Conservation (phyloP, 2,888 invertebrate genomes). For the Ormyrus nitidulus region DNA sequence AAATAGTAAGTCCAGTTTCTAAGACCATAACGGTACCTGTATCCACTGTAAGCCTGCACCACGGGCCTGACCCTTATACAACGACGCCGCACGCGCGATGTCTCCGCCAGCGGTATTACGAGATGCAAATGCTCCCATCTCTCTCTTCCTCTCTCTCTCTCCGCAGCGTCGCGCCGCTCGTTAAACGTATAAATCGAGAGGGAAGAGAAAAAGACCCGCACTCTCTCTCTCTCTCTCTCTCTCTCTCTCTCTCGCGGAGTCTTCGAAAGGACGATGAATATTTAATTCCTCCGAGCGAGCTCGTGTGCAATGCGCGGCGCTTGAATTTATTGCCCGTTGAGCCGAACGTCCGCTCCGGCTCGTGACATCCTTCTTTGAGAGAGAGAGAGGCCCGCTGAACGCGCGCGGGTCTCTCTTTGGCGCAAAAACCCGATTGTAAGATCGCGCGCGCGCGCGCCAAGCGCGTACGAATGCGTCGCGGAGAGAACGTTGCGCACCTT, state of each 20-base stretch:
- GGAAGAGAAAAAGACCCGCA: not conserved
- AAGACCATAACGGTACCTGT: conserved; percentile 5
- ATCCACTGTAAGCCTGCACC: not conserved
- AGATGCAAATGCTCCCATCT: conserved; percentile 35
- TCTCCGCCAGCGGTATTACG: conserved; percentile 30
- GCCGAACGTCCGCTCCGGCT: conserved; percentile 7
- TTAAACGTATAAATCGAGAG: conserved; percentile 48
- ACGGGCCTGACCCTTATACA: conserved; percentile 21
- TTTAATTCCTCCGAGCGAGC: conserved; percentile 50
- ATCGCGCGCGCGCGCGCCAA: too few species aligned
- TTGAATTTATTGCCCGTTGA: conserved; percentile 22
- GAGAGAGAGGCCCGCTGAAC: too few species aligned
- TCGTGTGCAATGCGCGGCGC: conserved; percentile 5
- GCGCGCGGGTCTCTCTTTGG: too few species aligned
- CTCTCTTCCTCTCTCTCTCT: not conserved
- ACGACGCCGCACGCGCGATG: not conserved
- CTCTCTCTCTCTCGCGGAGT: not conserved
- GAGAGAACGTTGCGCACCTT: too few species aligned
- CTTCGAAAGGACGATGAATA: conserved; percentile 54
- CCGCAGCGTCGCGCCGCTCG: conserved; percentile 12
- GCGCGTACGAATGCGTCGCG: too few species aligned
- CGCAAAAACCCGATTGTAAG: too few species aligned
- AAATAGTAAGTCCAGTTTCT: conserved; percentile 3
- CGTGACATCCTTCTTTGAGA: not conserved
- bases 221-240: conserved; percentile 3